Conservation (phyloP, 2,888 invertebrate genomes). For the Physocephala rufipes region DNA sequence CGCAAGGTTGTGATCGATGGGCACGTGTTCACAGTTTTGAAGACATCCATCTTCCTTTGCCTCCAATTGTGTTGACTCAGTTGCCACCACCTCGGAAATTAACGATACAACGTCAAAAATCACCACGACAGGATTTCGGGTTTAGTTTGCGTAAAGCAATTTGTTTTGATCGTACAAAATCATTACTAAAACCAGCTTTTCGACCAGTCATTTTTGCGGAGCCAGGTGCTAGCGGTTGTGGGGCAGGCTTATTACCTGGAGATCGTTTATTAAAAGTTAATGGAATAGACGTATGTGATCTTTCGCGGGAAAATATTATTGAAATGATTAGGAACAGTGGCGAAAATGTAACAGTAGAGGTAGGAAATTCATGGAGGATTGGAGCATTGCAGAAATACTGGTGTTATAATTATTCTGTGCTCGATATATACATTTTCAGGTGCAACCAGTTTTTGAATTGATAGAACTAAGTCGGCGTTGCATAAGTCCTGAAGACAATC, state of each 20-base stretch:
- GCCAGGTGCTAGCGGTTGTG: conserved; percentile 78
- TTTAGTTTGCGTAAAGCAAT: conserved; percentile 91
- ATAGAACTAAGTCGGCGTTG: conserved; percentile 87
- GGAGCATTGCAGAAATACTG: too few relatives aligned
- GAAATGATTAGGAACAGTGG: conserved; percentile 90
- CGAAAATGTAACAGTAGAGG: conserved; percentile 85
- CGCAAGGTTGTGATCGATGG: conserved; percentile 84
- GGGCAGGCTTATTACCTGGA: conserved; percentile 91
- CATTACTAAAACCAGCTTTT: conserved; percentile 61
- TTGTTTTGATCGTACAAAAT: conserved; percentile 74
- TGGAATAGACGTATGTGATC: conserved; percentile 83
- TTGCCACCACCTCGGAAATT: conserved; percentile 79
- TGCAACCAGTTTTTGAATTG: conserved; percentile 92
- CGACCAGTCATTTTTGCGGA: conserved; percentile 86
- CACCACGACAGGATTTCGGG: conserved; percentile 91
- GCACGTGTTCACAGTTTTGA: conserved; percentile 81
- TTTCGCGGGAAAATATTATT: conserved; percentile 89
- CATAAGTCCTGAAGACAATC: conserved; percentile 52
- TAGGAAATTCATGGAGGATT: too few relatives aligned
- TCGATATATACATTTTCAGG: conserved; percentile 68
- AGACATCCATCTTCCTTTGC: conserved; percentile 77
- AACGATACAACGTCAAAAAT: conserved; percentile 80
- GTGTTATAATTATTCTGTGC: neutral
- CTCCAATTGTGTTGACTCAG: conserved; percentile 74
- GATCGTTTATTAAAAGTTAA: conserved; percentile 94